Evolutionary conservation across 1,140 invertebrate species (phyloP), one percentile per base, ranked within the genome.

Genomic region (Lamellibrachia luymesi): DNA sequence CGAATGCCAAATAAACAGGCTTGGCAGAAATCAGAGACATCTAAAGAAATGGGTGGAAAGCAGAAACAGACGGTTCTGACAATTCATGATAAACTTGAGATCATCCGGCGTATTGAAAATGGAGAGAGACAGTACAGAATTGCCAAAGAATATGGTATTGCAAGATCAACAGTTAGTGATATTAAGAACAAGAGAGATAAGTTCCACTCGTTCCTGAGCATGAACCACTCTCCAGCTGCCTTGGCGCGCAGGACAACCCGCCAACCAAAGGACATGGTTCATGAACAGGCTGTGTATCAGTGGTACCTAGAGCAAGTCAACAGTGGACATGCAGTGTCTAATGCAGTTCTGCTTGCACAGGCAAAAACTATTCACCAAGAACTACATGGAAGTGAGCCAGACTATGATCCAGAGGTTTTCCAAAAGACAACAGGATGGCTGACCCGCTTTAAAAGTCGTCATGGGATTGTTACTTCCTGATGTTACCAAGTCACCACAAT

Each of bases 91-190:
- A 91, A 91, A 51, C 91, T 91, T 50, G 91, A 91, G 49, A 91
- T 91, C 51, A 51, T 91, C 49, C 91, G 91, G 13, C 91, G 91
- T 91, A 50, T 91, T 50, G 91, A 91, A 91, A 51, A 51, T 27
- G 91, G 91, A 27, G 91, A 91, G 91, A 91, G 10, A n/a, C 49
- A 51, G 49, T 91, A 50, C 49, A 91, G 7, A 17, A 50, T 91
- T 91, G 91, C 91, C 13, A 91, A 91, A 91, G 91, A 91, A 22
- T 91, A 91, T 91, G 91, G 91, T n/a, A 51, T 91, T 50, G 91
- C 49, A 91, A 91, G 49, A 50, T 91, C 91, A 13, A 91, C 91
- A 4, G 51, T 91, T 51, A 91, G 91, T 51, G 91, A 91, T 51
- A 91, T 91, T 10, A 91, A 91, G 91, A 91, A 91, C 49, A 51